phyloP scores from a whole-genome alignment of 2,797 vertebrate genomes.

The Micropoecilia bifurca region DNA sequence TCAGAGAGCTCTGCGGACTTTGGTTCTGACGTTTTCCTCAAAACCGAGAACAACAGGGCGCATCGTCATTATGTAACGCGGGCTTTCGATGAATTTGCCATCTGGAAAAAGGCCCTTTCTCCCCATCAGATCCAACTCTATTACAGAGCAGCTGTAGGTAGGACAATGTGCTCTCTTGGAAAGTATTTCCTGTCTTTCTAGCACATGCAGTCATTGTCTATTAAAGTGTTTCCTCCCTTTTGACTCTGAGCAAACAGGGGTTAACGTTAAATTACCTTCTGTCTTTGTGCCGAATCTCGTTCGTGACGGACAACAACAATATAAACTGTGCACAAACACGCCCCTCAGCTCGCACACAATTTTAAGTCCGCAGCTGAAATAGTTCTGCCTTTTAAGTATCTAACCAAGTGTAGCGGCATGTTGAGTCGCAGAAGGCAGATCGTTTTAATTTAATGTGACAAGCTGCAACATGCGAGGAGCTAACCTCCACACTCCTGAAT shows the following conservation, averaged over 20 bases:
- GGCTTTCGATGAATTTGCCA: slow-evolving; percentile 94
- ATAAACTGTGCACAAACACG: slow-evolving; percentile 26
- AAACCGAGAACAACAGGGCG: slow-evolving; percentile 69
- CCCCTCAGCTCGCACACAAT: slow-evolving; percentile 35
- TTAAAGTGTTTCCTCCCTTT: slow-evolving; percentile 43
- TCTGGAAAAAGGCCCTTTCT: slow-evolving; percentile 92
- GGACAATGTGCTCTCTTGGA: slow-evolving; percentile 46
- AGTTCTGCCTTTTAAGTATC: slow-evolving; percentile 75
- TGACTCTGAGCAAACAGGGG: slow-evolving; percentile 50
- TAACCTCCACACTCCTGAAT: slow-evolving; percentile 21
- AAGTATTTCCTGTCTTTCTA: slow-evolving; percentile 46
- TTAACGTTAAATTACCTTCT: slow-evolving; percentile 68
- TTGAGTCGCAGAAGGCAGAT: slow-evolving; percentile 48
- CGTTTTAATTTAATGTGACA: slow-evolving; percentile 60
- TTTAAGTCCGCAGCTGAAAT: slow-evolving; percentile 47
- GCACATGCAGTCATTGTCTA: slow-evolving; percentile 29
- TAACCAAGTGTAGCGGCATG: slow-evolving; percentile 42
- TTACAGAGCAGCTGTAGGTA: slow-evolving; percentile 91
- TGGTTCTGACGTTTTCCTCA: slow-evolving; percentile 81
- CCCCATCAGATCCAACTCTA: slow-evolving; percentile 86
- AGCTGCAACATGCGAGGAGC: slow-evolving; percentile 29
- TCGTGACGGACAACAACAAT: slow-evolving; percentile 48
- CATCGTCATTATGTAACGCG: slow-evolving; percentile 82
- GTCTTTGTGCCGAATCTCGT: slow-evolving; percentile 56
- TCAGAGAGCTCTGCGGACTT: slow-evolving; percentile 85